These are phyloP conservation scores for Lordiphosa stackelbergi DNA, from an alignment of 1,140 invertebrate genomes.

Conservation along the genomic window DNA sequence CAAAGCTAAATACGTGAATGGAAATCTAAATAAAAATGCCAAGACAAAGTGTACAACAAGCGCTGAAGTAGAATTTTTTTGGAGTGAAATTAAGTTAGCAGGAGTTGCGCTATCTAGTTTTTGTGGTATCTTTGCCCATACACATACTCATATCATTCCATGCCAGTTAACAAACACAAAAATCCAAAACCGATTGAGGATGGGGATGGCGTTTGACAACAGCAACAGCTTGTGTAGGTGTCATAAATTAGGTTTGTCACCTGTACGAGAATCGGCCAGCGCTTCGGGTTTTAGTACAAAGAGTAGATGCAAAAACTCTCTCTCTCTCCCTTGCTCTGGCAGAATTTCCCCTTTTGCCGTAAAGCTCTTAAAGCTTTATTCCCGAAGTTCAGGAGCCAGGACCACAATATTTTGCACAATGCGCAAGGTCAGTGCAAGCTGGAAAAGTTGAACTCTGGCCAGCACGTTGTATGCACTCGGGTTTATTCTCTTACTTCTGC, in stretches of 20 bases:
- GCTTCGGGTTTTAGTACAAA: constrained; percentile 8
- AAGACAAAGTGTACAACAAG: too few relatives aligned
- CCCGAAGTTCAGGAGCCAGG: constrained; percentile 60
- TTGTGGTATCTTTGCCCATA: too few relatives aligned
- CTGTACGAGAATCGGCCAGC: constrained; percentile 30
- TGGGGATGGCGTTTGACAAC: constrained; percentile 30
- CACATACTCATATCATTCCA: constrained; percentile 56
- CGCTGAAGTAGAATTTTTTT: too few relatives aligned
- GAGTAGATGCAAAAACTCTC: constrained; percentile 10
- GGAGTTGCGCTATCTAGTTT: too few relatives aligned
- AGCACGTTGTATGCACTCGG: constrained; percentile 10
- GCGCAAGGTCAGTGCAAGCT: constrained; percentile 74
- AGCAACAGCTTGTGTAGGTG: constrained; percentile 33
- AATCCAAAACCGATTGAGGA: constrained; percentile 7
- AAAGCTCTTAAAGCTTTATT: constrained; percentile 62
- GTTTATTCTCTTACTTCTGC: constrained; percentile 7
- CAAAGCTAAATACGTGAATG: too few relatives aligned
- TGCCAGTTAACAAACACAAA: constrained; percentile 66
- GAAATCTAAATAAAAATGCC: too few relatives aligned
- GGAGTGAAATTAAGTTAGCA: too few relatives aligned
- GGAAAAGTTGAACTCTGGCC: constrained; percentile 56
- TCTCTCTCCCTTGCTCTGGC: constrained; percentile 11
- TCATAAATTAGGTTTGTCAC: constrained; percentile 61
- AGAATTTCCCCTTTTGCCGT: constrained; percentile 35
- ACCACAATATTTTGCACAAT: constrained; percentile 51